These are phyloP conservation scores for Coccyzus lansbergi DNA, from an alignment of 2,797 vertebrate species.

Conservation along the genomic window DNA sequence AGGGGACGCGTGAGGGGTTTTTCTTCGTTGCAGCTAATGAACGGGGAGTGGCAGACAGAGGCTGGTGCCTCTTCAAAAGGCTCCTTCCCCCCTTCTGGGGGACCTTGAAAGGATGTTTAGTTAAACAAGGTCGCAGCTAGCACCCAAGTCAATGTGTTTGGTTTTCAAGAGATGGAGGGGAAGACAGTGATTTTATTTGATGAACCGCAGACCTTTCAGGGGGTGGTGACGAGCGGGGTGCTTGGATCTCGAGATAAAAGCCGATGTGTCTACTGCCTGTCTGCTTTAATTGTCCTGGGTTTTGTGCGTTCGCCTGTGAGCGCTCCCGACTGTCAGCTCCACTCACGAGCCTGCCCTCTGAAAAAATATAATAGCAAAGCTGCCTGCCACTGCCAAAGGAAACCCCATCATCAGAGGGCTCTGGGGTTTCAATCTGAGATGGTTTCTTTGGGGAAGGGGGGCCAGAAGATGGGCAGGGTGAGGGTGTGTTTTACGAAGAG, in stretches of 20 bases:
- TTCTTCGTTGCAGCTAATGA: not conserved
- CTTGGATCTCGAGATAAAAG: slow-evolving; percentile 56
- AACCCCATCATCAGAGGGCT: not conserved
- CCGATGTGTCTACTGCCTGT: slow-evolving; percentile 40
- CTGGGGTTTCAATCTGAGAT: not conserved
- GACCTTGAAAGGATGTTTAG: slow-evolving; percentile 1
- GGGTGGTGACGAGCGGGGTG: slow-evolving; percentile 7
- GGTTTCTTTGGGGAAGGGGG: not conserved
- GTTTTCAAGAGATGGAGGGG: slow-evolving; percentile 18
- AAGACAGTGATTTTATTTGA: slow-evolving; percentile 58
- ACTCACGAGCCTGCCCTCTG: not conserved
- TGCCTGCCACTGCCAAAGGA: not conserved
- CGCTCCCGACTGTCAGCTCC: not conserved
- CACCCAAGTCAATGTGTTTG: slow-evolving; percentile 9
- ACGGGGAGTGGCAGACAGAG: slow-evolving; percentile 16
- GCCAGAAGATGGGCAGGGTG: not conserved
- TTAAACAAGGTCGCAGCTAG: slow-evolving; percentile 55
- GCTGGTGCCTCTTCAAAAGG: not conserved
- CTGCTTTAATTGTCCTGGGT: slow-evolving; percentile 50
- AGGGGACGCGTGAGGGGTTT: not conserved
- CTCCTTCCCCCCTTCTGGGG: not conserved
- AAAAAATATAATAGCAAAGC: not conserved
- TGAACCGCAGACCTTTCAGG: slow-evolving; percentile 31
- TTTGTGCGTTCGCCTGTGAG: not conserved
- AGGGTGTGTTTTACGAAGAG: not conserved